Conservation (phyloP, 2,888 invertebrate genomes). For the Lacanobia wlatinum region DNA sequence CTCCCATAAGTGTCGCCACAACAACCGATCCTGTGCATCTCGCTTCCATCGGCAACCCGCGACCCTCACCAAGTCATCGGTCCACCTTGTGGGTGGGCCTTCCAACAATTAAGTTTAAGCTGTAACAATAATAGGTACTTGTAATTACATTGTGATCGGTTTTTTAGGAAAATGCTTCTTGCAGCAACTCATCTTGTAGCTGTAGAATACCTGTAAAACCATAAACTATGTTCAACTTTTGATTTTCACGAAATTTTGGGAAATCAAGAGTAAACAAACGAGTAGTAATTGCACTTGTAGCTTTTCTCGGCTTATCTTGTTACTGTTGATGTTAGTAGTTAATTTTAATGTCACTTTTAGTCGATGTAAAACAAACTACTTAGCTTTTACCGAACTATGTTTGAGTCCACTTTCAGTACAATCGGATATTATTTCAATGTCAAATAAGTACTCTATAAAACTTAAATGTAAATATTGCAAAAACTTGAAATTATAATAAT, state of each 20-base stretch:
- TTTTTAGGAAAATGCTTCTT: not conserved
- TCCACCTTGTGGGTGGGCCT: too few relatives aligned
- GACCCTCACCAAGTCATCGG: too few relatives aligned
- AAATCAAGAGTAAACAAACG: not conserved
- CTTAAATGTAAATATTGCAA: constrained; percentile 3
- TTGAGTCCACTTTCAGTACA: not conserved
- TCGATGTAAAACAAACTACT: not conserved
- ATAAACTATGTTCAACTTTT: not conserved
- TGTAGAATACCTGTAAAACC: not conserved
- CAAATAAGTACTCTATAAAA: not conserved
- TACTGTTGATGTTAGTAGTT: not conserved
- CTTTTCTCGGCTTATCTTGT: not conserved
- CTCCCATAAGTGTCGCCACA: too few relatives aligned
- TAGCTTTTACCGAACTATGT: not conserved
- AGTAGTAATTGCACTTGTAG: not conserved
- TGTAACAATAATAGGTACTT: not conserved
- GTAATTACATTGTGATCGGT: not conserved
- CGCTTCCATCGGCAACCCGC: too few relatives aligned
- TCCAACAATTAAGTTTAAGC: too few relatives aligned
- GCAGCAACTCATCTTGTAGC: not conserved
- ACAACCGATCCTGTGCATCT: too few relatives aligned
- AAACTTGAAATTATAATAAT: not conserved
- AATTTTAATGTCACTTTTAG: not conserved
- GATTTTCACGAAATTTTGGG: not conserved
- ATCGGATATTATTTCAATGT: not conserved